Base-by-base conservation (phyloP, 2,888 invertebrate genomes). In the Melinaea marsaeus region DNA sequence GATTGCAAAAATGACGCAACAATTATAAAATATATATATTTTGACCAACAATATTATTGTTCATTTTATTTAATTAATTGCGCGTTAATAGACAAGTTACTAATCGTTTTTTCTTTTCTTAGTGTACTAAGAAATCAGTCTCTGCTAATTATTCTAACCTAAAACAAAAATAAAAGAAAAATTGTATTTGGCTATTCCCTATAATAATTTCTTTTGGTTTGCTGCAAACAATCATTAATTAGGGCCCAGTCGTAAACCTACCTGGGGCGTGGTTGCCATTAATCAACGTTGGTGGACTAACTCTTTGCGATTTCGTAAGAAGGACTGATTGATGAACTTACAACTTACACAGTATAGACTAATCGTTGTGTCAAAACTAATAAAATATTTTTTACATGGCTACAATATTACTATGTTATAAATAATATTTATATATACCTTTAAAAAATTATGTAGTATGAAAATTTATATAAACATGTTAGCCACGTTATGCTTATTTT, bases 141-240 rank as follows among this genome's bases (percentile, higher is more conserved):
- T 11, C 42, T 7, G 55, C 57, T 56, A 57, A 34, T 56, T 47
- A 33, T 13, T 37, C 35, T 35, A 45, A 13, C 33, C 22, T 42
- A 11, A 42, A 13, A 5, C 13, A 46, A 55, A 47, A 47, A 61
- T 61, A 64, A 58, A 63, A 61, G 47, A 58, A 62, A 55, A 51
- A 42, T 51, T 63, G 45, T 34, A 33, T 48, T 63, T 7, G 42
- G 56, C 47, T 57, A 37, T 45, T 55, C 32, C 47, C 56, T 32
- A 11, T 66, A 62, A 66, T 62, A 63, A 66, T 67, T 67, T 65
- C 56, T 61, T 69, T 60, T 51, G 48, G 65, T 67, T 67, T 71
- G 69, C 64, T 65, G 67, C 71, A 75, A 78, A 79, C 76, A 73
- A 71, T 72, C 74, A 79, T 80, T 78, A 79, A 79, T 81, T 77